A percentile compares a stretch with the other conserved stretches of the same genome.
Evolutionary conservation across 1,140 invertebrate species (phyloP).

Genomic region (Papilio machaon): DNA sequence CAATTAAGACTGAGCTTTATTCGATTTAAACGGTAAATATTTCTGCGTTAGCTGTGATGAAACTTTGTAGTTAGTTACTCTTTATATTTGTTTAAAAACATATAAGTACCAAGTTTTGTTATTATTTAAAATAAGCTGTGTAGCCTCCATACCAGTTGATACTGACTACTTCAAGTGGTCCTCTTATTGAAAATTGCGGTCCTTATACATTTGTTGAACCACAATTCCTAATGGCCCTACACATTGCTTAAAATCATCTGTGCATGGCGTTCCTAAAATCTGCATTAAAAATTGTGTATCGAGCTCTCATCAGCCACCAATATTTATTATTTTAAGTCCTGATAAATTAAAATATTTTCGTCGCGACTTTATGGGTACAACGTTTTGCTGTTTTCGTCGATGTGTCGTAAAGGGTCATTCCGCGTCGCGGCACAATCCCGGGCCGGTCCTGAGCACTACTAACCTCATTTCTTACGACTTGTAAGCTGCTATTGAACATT

Average conservation of each 20-base stretch:
- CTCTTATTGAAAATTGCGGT: too few relatives aligned
- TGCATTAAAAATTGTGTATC: neutral
- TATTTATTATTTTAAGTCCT: neutral
- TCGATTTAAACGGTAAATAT: neutral
- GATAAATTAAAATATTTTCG: neutral
- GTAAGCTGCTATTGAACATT: conserved; percentile 11
- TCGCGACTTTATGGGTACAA: neutral
- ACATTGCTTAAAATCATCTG: too few relatives aligned
- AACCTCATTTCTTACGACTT: conserved; percentile 33
- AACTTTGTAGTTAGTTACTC: neutral
- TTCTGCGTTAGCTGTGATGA: neutral
- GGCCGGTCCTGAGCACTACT: conserved; percentile 9
- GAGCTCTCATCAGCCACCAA: too few relatives aligned
- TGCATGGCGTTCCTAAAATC: too few relatives aligned
- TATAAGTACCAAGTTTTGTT: neutral
- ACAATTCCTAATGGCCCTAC: too few relatives aligned
- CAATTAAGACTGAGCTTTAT: conserved; percentile 13
- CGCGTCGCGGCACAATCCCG: neutral
- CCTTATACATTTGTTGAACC: too few relatives aligned
- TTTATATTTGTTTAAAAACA: neutral
- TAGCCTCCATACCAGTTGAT: too few relatives aligned
- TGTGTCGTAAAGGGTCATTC: neutral
- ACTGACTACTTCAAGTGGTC: too few relatives aligned
- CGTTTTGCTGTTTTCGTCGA: neutral
- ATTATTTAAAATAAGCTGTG: too few relatives aligned